Evolutionary conservation across 1,140 invertebrate genomes (phyloP).

Genomic region (Bombus pascuorum): DNA sequence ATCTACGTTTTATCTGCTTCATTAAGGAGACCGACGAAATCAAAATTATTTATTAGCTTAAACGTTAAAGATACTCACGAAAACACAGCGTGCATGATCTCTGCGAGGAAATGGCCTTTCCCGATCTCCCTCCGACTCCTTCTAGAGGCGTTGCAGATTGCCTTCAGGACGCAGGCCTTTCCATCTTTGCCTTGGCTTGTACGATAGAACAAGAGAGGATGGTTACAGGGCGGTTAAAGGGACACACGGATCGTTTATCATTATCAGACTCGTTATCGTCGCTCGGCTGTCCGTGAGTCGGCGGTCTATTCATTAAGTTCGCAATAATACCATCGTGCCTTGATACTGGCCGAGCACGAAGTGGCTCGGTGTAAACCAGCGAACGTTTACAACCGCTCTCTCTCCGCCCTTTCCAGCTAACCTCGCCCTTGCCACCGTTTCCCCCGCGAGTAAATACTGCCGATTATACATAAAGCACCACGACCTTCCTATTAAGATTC

Average conservation of each 20-base stretch:
- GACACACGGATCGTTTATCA: conserved; percentile 56
- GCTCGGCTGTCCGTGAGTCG: conserved; percentile 50
- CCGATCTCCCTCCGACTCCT: conserved; percentile 72
- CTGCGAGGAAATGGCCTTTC: conserved; percentile 83
- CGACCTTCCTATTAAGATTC: conserved; percentile 53
- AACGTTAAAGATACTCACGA: conserved; percentile 81
- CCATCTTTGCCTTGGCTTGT: conserved; percentile 83
- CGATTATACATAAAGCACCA: conserved; percentile 50
- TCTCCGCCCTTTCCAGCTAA: conserved; percentile 41
- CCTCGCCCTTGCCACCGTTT: not conserved
- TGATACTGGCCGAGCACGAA: conserved; percentile 51
- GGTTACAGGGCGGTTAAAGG: not conserved
- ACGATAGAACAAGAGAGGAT: not conserved
- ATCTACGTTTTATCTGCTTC: too few species aligned
- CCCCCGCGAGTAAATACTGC: conserved; percentile 27
- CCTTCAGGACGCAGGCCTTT: conserved; percentile 83
- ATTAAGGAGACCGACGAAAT: not conserved
- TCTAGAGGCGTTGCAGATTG: conserved; percentile 83
- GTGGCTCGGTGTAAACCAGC: conserved; percentile 54
- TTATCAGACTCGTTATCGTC: conserved; percentile 67
- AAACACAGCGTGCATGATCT: conserved; percentile 84
- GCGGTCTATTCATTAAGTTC: conserved; percentile 66
- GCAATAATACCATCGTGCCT: conserved; percentile 63
- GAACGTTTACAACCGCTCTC: conserved; percentile 56
- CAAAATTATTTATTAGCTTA: not conserved